Percentiles rank a stretch among this genome's conserved stretches.
phyloP scores from a whole-genome alignment of 2,113 vertebrate genomes.

The Hemiprocne comata region DNA sequence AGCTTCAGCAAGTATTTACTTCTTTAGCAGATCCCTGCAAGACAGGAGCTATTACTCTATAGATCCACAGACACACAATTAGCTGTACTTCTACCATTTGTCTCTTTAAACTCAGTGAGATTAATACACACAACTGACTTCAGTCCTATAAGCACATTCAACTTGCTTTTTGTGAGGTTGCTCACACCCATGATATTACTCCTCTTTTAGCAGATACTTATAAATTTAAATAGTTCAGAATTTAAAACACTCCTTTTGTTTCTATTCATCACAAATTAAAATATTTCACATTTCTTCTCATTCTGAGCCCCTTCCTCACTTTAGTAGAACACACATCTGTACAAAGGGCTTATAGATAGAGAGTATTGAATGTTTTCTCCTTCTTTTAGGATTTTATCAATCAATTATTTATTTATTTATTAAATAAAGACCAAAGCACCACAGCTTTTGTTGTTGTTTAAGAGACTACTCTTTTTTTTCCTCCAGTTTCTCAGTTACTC shows the following conservation, averaged over 20 bases:
- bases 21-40: not conserved
- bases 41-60: not conserved
- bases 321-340: not conserved
- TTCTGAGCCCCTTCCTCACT: not conserved
- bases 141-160: fast-evolving
- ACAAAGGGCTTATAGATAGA: not conserved
- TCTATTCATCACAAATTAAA: not conserved
- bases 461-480: not conserved
- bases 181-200: not conserved
- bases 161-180: not conserved
- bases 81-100: not conserved
- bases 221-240: not conserved
- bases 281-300: not conserved
- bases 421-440: not conserved
- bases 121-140: not conserved
- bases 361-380: not conserved
- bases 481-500: not conserved
- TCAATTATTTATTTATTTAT: not conserved
- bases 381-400: not conserved
- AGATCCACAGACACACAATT: not conserved
- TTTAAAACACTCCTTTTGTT: not conserved
- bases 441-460: not conserved
- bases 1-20: not conserved
- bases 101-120: not conserved
- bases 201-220: not conserved